Percentiles rank a stretch among this genome's conserved stretches.
phyloP scores from a whole-genome alignment of 2,113 vertebrate species.

The Galbula dea region DNA sequence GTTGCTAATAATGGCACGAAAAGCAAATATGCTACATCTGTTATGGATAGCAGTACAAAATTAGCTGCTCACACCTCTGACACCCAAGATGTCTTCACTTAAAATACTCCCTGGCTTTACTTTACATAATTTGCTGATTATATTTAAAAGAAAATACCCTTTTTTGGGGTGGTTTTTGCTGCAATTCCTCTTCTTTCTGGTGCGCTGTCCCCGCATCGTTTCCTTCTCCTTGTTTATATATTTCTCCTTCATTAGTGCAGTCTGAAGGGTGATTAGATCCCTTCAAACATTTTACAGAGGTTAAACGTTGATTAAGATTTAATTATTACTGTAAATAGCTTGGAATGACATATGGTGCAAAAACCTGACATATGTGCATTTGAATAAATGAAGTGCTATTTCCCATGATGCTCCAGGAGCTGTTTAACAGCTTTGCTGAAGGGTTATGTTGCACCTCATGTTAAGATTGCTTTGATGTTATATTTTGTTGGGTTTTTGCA shows the following conservation, averaged over 20 bases:
- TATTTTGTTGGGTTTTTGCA: constrained; percentile 87
- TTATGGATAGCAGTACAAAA: constrained; percentile 87
- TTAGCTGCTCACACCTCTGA: constrained; percentile 88
- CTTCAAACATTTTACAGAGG: constrained; percentile 90
- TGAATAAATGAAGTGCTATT: constrained; percentile 90
- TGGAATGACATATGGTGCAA: constrained; percentile 93
- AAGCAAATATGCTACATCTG: constrained; percentile 87
- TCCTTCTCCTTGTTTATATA: constrained; percentile 89
- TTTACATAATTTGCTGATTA: constrained; percentile 85
- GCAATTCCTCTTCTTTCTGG: constrained; percentile 84
- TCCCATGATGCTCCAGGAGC: constrained; percentile 85
- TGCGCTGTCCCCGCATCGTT: constrained; percentile 81
- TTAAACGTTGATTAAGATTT: constrained; percentile 97
- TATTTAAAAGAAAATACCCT: constrained; percentile 85
- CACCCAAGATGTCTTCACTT: constrained; percentile 87
- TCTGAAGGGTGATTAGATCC: constrained; percentile 90
- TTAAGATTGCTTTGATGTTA: constrained; percentile 86
- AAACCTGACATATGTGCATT: constrained; percentile 95
- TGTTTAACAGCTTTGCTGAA: constrained; percentile 88
- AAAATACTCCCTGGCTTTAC: constrained; percentile 82
- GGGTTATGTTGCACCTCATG: constrained; percentile 87
- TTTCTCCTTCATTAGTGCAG: constrained; percentile 89
- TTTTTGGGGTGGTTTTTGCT: too few species aligned
- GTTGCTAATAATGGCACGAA: constrained; percentile 85
- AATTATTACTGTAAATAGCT: constrained; percentile 98